phyloP scores from a whole-genome alignment of 2,888 invertebrate genomes.

The Ryuthela nishihirai region DNA sequence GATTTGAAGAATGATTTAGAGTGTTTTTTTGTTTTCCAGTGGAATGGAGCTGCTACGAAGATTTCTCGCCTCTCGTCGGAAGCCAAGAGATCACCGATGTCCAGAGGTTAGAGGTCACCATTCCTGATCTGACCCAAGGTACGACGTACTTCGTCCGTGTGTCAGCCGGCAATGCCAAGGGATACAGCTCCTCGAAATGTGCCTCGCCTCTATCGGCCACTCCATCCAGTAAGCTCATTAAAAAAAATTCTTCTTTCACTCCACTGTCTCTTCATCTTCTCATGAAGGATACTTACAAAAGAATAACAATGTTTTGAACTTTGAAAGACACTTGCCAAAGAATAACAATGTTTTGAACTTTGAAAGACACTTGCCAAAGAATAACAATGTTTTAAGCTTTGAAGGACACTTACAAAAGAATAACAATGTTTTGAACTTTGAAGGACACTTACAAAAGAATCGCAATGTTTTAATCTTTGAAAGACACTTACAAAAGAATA shows the following conservation, averaged over 20 bases:
- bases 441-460: too few relatives aligned
- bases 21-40: conserved; percentile 58
- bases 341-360: too few relatives aligned
- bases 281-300: too few relatives aligned
- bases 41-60: conserved; percentile 86
- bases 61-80: conserved; percentile 77
- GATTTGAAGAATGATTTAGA: too few relatives aligned
- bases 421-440: too few relatives aligned
- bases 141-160: conserved; percentile 84
- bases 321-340: too few relatives aligned
- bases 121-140: conserved; percentile 77
- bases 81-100: conserved; percentile 69
- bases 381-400: too few relatives aligned
- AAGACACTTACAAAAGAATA: too few relatives aligned
- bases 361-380: too few relatives aligned
- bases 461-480: too few relatives aligned
- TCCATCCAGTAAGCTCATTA: conserved; percentile 72
- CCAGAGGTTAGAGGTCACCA: conserved; percentile 59
- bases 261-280: neutral
- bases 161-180: conserved; percentile 88
- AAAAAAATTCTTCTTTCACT: neutral
- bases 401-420: too few relatives aligned
- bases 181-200: conserved; percentile 72
- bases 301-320: too few relatives aligned
- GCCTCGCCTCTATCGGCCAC: conserved; percentile 80